These are phyloP conservation scores for Malurus alboscapulatus DNA, from an alignment of 2,113 vertebrate species.

Conservation along the genomic window DNA sequence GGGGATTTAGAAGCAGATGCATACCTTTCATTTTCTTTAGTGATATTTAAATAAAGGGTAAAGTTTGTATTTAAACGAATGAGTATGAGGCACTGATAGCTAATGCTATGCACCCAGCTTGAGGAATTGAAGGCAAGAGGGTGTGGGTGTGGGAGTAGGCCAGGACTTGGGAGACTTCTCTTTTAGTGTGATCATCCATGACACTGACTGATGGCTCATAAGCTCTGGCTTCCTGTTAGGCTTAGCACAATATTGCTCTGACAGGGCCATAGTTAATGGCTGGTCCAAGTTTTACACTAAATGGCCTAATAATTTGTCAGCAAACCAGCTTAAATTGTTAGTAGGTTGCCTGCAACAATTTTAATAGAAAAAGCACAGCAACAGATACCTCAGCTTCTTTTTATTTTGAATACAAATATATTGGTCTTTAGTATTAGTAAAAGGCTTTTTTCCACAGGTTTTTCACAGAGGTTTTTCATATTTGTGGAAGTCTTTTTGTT, in stretches of 20 bases:
- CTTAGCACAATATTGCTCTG: neutral
- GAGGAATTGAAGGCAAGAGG: neutral
- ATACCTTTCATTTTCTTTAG: neutral
- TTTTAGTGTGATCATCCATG: neutral
- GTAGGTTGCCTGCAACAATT: constrained; percentile 19
- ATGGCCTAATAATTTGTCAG: constrained; percentile 44
- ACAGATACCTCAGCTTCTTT: neutral
- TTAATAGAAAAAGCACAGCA: neutral
- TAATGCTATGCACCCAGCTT: fast-evolving
- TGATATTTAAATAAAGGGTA: neutral
- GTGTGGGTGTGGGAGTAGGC: neutral
- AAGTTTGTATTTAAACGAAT: neutral
- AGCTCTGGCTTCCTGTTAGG: neutral
- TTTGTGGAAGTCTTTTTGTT: constrained; percentile 12
- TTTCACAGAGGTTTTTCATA: constrained; percentile 4
- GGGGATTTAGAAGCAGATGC: neutral
- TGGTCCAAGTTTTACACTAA: constrained; percentile 45
- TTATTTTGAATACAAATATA: neutral
- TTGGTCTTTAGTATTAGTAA: constrained; percentile 31
- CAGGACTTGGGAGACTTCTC: neutral
- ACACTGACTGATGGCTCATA: neutral
- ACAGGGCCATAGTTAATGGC: neutral
- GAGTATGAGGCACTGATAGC: neutral
- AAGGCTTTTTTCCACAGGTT: neutral
- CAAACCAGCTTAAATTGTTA: constrained; percentile 31